Conservation (phyloP, 2,888 invertebrate genomes). For the Leptogaster cylindrica region DNA sequence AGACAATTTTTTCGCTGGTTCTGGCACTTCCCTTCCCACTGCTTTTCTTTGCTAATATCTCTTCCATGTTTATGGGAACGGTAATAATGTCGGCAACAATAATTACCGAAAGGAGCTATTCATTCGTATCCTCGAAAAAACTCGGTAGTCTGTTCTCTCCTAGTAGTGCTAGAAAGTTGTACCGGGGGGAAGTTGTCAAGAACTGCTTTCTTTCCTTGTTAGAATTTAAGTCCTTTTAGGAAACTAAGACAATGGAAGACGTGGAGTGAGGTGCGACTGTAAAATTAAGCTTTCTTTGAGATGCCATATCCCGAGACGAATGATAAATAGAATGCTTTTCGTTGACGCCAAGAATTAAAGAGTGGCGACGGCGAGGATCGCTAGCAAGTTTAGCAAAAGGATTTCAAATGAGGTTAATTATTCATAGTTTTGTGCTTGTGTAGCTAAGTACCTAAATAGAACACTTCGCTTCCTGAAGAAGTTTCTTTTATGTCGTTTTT, state of each 20-base stretch:
- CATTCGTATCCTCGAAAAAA: slow-evolving; percentile 20
- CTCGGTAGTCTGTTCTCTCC: background rate
- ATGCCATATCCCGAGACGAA: background rate
- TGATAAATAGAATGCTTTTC: background rate
- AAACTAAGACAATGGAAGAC: slow-evolving; percentile 15
- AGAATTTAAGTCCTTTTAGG: slow-evolving; percentile 12
- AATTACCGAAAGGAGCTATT: slow-evolving; percentile 34
- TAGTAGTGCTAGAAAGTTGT: background rate
- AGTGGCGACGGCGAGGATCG: background rate
- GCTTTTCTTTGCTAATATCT: slow-evolving; percentile 4
- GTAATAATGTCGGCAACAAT: slow-evolving; percentile 25
- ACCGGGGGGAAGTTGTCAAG: background rate
- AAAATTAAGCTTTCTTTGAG: slow-evolving; percentile 13
- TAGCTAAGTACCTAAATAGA: too few relatives aligned
- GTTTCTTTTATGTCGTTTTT: too few relatives aligned
- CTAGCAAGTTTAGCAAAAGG: slow-evolving; percentile 4
- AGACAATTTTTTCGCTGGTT: background rate
- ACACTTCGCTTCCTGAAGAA: too few relatives aligned
- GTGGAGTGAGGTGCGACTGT: slow-evolving; percentile 5
- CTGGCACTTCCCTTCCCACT: background rate
- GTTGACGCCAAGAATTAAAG: slow-evolving; percentile 21
- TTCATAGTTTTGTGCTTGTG: too few relatives aligned
- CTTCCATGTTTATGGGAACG: slow-evolving; percentile 26
- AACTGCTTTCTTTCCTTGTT: background rate
- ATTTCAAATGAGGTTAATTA: slow-evolving; percentile 31